Conservation (phyloP, 2,888 invertebrate genomes). For the Phasia obesa region DNA sequence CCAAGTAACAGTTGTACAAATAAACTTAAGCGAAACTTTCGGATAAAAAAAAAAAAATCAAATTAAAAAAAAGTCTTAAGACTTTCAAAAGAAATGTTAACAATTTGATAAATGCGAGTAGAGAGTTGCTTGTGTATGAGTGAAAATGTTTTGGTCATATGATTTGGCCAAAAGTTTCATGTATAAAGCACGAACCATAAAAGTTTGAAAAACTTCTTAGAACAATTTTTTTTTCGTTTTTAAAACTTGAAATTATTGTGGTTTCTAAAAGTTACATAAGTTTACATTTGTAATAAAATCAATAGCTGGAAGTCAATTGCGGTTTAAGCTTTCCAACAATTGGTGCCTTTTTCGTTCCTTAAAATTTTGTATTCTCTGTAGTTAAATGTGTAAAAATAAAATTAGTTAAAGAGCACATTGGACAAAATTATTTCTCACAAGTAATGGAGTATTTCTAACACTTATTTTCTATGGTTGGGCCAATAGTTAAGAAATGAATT, state of each 20-base stretch:
- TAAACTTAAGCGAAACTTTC: constrained; percentile 59
- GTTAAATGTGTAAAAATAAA: too few relatives aligned
- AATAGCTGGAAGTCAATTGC: too few relatives aligned
- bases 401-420: too few relatives aligned
- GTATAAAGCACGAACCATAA: background rate
- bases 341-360: too few relatives aligned
- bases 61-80: constrained; percentile 9
- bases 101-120: constrained; percentile 42
- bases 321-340: too few relatives aligned
- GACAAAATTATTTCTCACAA: too few relatives aligned
- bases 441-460: too few relatives aligned
- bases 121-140: background rate
- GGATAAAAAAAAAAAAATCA: background rate
- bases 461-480: too few relatives aligned
- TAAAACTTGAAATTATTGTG: background rate
- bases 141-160: constrained; percentile 3
- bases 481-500: too few relatives aligned
- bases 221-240: background rate
- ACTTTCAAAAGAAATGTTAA: constrained; percentile 40
- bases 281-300: too few relatives aligned
- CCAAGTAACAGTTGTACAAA: constrained; percentile 67
- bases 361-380: too few relatives aligned
- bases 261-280: background rate
- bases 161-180: constrained; percentile 21
- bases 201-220: constrained; percentile 16